Conservation (phyloP, 2,888 invertebrate genomes). For the Eilema caniola region DNA sequence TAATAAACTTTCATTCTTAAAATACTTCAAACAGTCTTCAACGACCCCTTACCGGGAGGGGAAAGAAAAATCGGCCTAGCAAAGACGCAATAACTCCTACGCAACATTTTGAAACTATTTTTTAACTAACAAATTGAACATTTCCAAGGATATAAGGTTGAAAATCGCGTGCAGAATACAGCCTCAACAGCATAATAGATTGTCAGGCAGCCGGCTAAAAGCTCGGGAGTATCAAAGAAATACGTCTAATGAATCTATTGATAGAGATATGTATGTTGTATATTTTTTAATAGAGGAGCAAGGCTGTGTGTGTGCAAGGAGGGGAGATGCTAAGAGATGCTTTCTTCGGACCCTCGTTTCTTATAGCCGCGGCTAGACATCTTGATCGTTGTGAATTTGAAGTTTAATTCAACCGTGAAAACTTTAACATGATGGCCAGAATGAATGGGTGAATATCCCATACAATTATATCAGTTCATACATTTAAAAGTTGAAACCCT, state of each 20-base stretch:
- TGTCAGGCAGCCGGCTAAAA: conserved; percentile 75
- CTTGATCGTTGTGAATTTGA: conserved; percentile 59
- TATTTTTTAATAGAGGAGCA: conserved; percentile 78
- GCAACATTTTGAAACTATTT: conserved; percentile 49
- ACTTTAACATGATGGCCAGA: no score
- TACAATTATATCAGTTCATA: no score
- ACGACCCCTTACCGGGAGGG: conserved; percentile 69
- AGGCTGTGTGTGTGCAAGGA: conserved; percentile 67
- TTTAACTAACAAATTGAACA: conserved; percentile 23
- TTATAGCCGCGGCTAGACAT: conserved; percentile 64
- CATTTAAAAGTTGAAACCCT: no score
- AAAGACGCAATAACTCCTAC: conserved; percentile 83
- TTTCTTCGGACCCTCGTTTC: conserved; percentile 84
- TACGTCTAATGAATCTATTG: conserved; percentile 86
- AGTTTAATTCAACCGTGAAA: no score
- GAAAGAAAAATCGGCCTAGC: conserved; percentile 69
- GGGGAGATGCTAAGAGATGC: conserved; percentile 83
- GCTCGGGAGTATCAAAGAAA: conserved; percentile 83
- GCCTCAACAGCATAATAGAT: conserved; percentile 48
- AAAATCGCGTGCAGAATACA: conserved; percentile 48
- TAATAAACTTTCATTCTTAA: conserved; percentile 50
- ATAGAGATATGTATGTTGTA: conserved; percentile 77
- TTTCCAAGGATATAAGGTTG: conserved; percentile 47
- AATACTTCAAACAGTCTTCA: conserved; percentile 55
- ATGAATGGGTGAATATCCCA: no score